Percentiles rank a stretch among this genome's conserved stretches.
Evolutionary conservation across 1,140 invertebrate species (phyloP).

Genomic region (Drosophila ambigua): DNA sequence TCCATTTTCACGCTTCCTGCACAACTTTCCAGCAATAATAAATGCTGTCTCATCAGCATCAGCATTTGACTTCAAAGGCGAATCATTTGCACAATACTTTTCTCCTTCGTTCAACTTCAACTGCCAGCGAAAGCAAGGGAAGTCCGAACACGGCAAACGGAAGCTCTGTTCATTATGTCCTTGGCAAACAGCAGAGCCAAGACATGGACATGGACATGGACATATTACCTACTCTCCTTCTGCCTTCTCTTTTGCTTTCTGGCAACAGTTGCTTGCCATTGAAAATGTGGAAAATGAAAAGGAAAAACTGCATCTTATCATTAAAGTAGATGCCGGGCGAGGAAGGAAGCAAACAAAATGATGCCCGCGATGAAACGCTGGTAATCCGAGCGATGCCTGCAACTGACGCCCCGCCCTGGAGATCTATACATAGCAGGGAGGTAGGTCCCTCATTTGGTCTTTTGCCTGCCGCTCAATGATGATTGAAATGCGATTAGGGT

Average conservation of each 20-base stretch:
- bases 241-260: conserved; percentile 10
- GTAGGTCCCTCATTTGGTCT: conserved; percentile 22
- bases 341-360: conserved; percentile 22
- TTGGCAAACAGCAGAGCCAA: conserved; percentile 62
- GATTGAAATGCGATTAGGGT: conserved; percentile 81
- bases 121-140: conserved; percentile 12
- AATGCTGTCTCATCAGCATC: conserved; percentile 76
- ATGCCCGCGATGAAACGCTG: conserved; percentile 5
- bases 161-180: conserved; percentile 77
- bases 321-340: conserved; percentile 35
- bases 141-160: conserved; percentile 27
- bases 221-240: conserved; percentile 36
- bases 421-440: conserved; percentile 5
- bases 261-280: conserved; percentile 28
- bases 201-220: conserved; percentile 42
- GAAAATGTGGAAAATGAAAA: background rate
- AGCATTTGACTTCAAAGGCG: conserved; percentile 73
- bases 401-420: conserved; percentile 46
- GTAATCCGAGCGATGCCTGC: conserved; percentile 33
- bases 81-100: conserved; percentile 74
- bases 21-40: conserved; percentile 37
- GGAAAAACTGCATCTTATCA: conserved; percentile 69
- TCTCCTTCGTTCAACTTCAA: conserved; percentile 9
- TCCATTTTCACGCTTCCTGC: conserved; percentile 63
- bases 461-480: conserved; percentile 70